Conservation (phyloP, 2,797 vertebrate genomes). For the Podargus strigoides region DNA sequence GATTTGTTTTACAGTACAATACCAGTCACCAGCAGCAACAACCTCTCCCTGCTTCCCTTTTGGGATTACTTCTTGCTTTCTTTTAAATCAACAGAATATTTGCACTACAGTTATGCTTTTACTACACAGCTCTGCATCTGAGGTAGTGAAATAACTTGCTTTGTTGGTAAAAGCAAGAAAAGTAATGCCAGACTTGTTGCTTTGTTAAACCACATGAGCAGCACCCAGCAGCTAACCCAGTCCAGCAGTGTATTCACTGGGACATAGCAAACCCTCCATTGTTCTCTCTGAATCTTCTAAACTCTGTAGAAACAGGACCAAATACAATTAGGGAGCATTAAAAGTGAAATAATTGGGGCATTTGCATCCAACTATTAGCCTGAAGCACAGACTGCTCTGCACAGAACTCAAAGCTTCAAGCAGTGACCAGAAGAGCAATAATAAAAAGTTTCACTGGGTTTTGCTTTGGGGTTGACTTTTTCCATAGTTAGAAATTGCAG, state of each 20-base stretch:
- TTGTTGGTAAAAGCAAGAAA: not conserved
- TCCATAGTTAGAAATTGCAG: not conserved
- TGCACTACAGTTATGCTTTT: not conserved
- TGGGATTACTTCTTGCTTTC: not conserved
- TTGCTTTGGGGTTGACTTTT: not conserved
- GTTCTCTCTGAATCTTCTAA: not conserved
- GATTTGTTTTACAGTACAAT: not conserved
- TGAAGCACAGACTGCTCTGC: not conserved
- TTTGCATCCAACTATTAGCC: not conserved
- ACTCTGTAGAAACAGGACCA: not conserved
- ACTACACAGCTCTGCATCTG: not conserved
- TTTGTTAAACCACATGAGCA: not conserved
- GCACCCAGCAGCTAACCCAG: not conserved
- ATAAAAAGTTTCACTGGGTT: not conserved
- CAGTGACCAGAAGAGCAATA: not conserved
- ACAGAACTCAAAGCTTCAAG: not conserved
- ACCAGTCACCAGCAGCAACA: not conserved
- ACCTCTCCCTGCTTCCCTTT: not conserved
- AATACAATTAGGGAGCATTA: not conserved
- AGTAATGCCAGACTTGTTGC: not conserved
- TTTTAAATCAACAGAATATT: not conserved
- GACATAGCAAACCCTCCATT: not conserved
- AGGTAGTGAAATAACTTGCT: not conserved
- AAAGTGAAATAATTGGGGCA: not conserved
- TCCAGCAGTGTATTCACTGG: not conserved